A percentile compares a stretch with the other conserved stretches of the same genome.
Evolutionary conservation across 2,113 vertebrate species (phyloP).

Genomic region (Gnathonemus longibarbis): DNA sequence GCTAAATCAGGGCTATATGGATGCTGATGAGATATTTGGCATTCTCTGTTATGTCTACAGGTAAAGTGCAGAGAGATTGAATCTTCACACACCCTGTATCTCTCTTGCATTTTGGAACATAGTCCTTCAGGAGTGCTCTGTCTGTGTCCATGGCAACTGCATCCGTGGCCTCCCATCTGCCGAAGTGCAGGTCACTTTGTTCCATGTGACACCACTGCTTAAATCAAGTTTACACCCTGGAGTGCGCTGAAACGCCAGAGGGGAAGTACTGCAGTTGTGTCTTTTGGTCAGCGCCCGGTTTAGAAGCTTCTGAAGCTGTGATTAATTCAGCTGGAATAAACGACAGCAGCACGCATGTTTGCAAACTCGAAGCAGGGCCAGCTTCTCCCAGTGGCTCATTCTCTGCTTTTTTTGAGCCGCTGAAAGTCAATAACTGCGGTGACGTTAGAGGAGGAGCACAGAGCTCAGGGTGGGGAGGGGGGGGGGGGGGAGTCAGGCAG

Average conservation of each 20-base stretch:
- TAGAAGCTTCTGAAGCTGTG: neutral
- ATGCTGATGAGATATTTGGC: neutral
- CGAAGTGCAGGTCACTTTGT: slow-evolving; percentile 10
- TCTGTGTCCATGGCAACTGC: slow-evolving; percentile 20
- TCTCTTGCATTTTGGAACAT: neutral
- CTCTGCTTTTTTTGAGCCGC: neutral
- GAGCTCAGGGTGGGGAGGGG: neutral
- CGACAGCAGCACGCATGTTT: neutral
- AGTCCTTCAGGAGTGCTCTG: neutral
- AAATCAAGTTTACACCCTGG: slow-evolving; percentile 5
- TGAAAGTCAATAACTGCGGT: neutral
- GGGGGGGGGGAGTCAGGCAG: neutral
- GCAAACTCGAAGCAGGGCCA: neutral
- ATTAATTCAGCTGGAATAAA: neutral
- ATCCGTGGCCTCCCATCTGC: neutral
- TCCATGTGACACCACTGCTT: slow-evolving; percentile 2
- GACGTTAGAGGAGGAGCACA: neutral
- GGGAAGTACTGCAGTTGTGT: neutral
- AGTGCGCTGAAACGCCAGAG: neutral
- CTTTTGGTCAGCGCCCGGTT: neutral
- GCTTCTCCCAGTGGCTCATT: neutral
- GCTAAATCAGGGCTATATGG: neutral
- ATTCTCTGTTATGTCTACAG: neutral
- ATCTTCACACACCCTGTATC: neutral
- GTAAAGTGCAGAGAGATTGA: neutral